Base-by-base conservation (phyloP, 2,888 invertebrate species). In the Elegia similella region DNA sequence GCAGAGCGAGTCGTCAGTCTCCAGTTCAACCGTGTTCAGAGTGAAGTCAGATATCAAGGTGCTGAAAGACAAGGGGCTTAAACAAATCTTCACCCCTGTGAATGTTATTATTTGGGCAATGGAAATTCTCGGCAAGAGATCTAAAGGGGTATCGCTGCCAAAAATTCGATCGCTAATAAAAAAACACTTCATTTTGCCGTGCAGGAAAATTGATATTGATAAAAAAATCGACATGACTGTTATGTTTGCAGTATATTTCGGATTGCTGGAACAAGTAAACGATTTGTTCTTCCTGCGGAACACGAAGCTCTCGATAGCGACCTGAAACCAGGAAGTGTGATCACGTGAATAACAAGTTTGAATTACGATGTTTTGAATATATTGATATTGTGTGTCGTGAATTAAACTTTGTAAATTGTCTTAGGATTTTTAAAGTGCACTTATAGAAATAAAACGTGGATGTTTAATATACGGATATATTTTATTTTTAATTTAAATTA, bases 21-120 rank as follows among this genome's bases (percentile, higher is more conserved):
- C 75, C 13, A 56, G 46, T 55, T 68, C 75, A 48, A 72, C 68
- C 48, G 43, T 73, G 59, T 79, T 70, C 59, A 67, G 66, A 58
- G 66, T 74, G 38, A 70, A 68, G 63, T 71, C 69, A 42, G 61
- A 72, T 56, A 71, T 72, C 61, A 76, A 67, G 70, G 60, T 72
- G 61, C 59, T 67, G 32, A 80, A 72, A 60, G 59, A 67, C 13
- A 66, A 66, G 46, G 63, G 58, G 47, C 56, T 65, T 57, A 78
- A 64, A 62, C 62, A 61, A 34, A 34, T 55, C 17, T 72, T 73
- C 10, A 76, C 79, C 52, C 79, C 80, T 42, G 66, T 76, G 57
- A 79, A 81, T 57, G 78, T 76, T 59, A 75, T 82, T 62, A 73
- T 82, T 62, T 82, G 79, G 80, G 77, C 78, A n/a, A 78, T 81